Base-by-base conservation (phyloP, 2,797 vertebrate genomes). In the Rhinatrema bivittatum region DNA sequence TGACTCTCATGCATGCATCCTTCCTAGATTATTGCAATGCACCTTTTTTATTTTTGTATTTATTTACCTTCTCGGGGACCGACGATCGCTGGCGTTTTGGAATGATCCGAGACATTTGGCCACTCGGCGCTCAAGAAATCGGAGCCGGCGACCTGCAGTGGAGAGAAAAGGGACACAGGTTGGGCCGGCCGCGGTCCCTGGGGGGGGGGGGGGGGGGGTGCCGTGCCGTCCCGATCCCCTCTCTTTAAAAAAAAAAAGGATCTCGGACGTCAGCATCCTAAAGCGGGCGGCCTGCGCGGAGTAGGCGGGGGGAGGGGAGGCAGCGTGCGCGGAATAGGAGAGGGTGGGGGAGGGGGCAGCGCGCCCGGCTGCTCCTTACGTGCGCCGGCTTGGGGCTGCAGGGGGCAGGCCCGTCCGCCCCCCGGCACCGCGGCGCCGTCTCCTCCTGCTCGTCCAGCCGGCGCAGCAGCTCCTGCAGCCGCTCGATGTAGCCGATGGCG, bases 401-500 rank as follows among this genome's bases (percentile, higher is more conserved):
- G 62, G 45, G 66, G 19, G n/a, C n/a, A n/a, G n/a, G n/a, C n/a
- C n/a, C n/a, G n/a, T n/a, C n/a, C n/a, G n/a, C n/a, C n/a, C n/a
- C n/a, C n/a, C n/a, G n/a, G 57, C n/a, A n/a, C n/a, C n/a, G n/a
- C n/a, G n/a, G n/a, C n/a, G n/a, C n/a, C n/a, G 76, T 66, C 25
- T 87, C 87, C 34, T 94, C 93, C 54, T 91, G 90, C 56, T 93
- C 88, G 51, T 97, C 92, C 74, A 97, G 74, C 8, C 82, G 80
- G 20, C 91, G 93, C 59, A 99, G 72, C 53, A 98, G 77, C 21
- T 93, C 91, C 72, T 99, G 96, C 16, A 98, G 74, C 35, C 85
- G 73, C 74, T 99, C 94, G 1, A 99, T 99, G 81, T 99, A 99
- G 79, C 65, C 89, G 73, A 99, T 99, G 54, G 96, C 96, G 25